These are phyloP conservation scores for Oreotragus oreotragus DNA, from an alignment of 2,113 vertebrate genomes.

Conservation along the genomic window DNA sequence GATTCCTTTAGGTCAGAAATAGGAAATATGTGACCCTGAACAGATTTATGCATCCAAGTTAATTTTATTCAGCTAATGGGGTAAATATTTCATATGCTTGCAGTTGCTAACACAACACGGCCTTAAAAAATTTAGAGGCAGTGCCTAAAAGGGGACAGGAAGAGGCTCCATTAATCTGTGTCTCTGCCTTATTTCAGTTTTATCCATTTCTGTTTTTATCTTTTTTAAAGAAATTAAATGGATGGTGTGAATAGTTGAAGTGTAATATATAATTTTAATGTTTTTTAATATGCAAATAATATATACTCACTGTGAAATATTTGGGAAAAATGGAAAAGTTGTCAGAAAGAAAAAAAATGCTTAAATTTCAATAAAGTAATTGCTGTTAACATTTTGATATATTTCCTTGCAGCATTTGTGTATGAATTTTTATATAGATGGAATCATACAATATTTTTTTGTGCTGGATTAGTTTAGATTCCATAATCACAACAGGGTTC, in stretches of 20 bases:
- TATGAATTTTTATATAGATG: slow-evolving; percentile 13
- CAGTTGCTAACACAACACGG: slow-evolving; percentile 23
- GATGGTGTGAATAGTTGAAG: background rate
- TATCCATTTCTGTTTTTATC: background rate
- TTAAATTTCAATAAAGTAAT: slow-evolving; percentile 32
- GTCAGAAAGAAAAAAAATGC: background rate
- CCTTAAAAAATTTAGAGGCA: slow-evolving; percentile 30
- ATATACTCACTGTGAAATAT: background rate
- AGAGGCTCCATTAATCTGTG: background rate
- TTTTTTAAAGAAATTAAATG: background rate
- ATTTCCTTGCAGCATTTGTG: slow-evolving; percentile 28
- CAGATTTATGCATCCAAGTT: slow-evolving; percentile 24
- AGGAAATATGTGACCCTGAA: background rate
- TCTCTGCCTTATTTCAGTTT: background rate
- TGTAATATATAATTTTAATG: background rate
- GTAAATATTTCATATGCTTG: slow-evolving; percentile 40
- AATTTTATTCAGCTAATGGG: slow-evolving; percentile 35
- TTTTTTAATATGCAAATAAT: background rate
- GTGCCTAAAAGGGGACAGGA: background rate
- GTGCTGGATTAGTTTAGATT: background rate
- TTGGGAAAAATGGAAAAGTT: background rate
- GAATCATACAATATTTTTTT: background rate
- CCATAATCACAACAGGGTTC: background rate
- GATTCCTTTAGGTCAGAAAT: slow-evolving; percentile 19
- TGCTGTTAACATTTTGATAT: slow-evolving; percentile 8